Conservation (phyloP, 30 jellyfish, hydroid and myxozoan genomes). For the Haliclystus octoradiatus region DNA sequence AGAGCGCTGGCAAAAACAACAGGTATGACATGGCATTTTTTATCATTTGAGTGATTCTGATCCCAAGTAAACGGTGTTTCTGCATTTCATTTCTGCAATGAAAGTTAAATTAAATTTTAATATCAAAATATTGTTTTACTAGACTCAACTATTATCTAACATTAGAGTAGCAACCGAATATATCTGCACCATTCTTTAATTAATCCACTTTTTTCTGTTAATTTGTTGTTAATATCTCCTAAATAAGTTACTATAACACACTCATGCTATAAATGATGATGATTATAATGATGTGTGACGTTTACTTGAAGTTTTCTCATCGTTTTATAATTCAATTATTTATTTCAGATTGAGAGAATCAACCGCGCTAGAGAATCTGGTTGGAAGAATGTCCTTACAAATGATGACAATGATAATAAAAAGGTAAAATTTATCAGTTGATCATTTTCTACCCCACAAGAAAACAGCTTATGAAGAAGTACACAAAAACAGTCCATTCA, state of each 20-base stretch:
- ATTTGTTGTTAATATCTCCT: too few relatives aligned
- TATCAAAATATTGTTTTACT: neutral
- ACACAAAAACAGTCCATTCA: too few relatives aligned
- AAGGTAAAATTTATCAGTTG: conserved; percentile 1
- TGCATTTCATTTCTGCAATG: neutral
- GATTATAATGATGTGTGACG: too few relatives aligned
- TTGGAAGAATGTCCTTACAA: conserved; percentile 61
- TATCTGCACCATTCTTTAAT: too few relatives aligned
- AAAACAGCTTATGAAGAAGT: neutral
- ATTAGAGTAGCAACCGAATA: too few relatives aligned
- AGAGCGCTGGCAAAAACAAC: conserved; percentile 84
- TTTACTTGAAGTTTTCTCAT: too few relatives aligned
- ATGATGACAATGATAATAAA: conserved; percentile 27
- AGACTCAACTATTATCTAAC: too few relatives aligned
- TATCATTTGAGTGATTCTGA: neutral
- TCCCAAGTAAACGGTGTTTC: neutral
- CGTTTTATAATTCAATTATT: too few relatives aligned
- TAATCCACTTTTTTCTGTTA: too few relatives aligned
- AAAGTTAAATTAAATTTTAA: neutral
- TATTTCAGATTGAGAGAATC: conserved; percentile 48
- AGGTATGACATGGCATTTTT: conserved; percentile 26
- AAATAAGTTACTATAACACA: too few relatives aligned
- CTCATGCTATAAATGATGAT: too few relatives aligned
- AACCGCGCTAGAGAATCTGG: conserved; percentile 85
- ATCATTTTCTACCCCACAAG: neutral